A percentile compares a stretch with the other conserved stretches of the same genome.
Conservation (phyloP, 2,797 vertebrate genomes). For the Xenopus petersii region DNA sequence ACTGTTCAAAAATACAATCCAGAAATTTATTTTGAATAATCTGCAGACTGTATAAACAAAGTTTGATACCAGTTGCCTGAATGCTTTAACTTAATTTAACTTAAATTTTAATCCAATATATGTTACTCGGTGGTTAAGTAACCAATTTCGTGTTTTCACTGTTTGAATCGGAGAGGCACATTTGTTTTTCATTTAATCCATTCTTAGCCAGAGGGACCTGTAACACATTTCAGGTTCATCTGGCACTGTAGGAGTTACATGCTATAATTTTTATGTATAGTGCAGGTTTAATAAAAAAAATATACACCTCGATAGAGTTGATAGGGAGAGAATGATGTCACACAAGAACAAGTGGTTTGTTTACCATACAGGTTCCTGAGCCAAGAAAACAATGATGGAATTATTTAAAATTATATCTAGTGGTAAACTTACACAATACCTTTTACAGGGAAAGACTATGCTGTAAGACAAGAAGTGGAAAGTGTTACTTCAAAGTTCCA, state of each 20-base stretch:
- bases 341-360: neutral
- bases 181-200: conserved; percentile 24
- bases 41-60: too few species aligned
- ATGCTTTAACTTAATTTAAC: conserved; percentile 23
- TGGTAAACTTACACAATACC: neutral
- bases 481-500: too few species aligned
- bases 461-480: too few species aligned
- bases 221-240: conserved; percentile 8
- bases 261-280: neutral
- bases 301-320: neutral
- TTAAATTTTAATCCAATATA: conserved; percentile 19
- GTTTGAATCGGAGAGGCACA: conserved; percentile 15
- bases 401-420: neutral
- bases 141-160: conserved; percentile 27
- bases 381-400: neutral
- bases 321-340: conserved; percentile 1
- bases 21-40: too few species aligned
- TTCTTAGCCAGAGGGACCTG: conserved; percentile 2
- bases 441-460: too few species aligned
- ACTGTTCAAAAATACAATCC: too few species aligned
- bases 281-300: neutral
- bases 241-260: neutral
- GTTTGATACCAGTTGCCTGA: conserved; percentile 6
- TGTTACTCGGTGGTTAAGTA: conserved; percentile 6
- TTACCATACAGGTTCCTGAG: neutral